Base-by-base conservation (phyloP, 2,888 invertebrate genomes). In the Tenthredo livida region DNA sequence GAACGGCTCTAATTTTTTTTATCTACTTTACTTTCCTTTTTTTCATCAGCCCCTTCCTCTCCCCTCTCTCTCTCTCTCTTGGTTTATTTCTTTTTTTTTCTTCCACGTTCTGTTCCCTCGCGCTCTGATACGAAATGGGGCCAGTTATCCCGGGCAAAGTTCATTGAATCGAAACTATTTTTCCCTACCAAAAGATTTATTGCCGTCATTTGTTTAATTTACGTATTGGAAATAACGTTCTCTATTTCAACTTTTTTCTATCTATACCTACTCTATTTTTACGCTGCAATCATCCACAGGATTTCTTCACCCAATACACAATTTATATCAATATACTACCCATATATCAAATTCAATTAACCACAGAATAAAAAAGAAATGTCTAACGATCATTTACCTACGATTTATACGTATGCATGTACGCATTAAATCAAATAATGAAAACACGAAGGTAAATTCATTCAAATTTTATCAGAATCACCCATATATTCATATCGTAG, bases 101-200 rank as follows among this genome's bases (percentile, higher is more conserved):
- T 73, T 86, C n/a, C 21, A 54, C 84, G 54, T 77, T 72, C 78
- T 67, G 25, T 29, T 67, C 73, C 75, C 65, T 61, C 70, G 65
- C 73, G 12, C 72, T 75, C 50, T 72, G 83, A 75, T 84, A 80
- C 84, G 85, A 85, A 86, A 50, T 84, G 33, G 73, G 80, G 83
- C 84, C 85, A 87, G 77, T 77, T 77, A 77, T 77, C 54, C 77
- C 50, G 77, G 77, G 25, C 77, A 77, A 77, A 50, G 77, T 77
- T 77, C 77, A 77, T 50, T 54, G 50, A 77, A 77, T 77, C 77
- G 77, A 77, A 54, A 77, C 77, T 77, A 77, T 77, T 50, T 77
- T 50, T 77, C 21, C 75, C 43, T 29, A 50, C 21, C 25, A n/a
- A 40, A 47, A 54, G 77, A 77, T 77, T 54, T 54, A 77, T 40